Conservation (phyloP, 2,797 vertebrate species). For the Petrocephalus sullivani region DNA sequence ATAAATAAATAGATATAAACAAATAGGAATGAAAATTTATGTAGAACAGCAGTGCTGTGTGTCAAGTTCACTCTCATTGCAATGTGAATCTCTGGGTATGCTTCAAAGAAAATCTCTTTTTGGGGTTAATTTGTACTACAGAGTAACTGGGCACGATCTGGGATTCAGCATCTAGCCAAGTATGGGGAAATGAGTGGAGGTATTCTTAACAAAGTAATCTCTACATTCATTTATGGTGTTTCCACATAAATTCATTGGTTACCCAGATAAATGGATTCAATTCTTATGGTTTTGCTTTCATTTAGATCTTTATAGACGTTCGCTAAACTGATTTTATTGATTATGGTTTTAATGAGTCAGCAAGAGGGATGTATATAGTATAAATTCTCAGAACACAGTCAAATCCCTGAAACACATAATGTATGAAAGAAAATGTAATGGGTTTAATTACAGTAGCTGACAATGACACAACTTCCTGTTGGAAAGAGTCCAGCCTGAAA, state of each 20-base stretch:
- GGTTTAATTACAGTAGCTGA: not conserved
- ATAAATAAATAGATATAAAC: constrained; percentile 7
- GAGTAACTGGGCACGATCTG: not conserved
- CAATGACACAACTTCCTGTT: not conserved
- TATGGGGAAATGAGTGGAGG: not conserved
- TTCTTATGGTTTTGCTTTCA: not conserved
- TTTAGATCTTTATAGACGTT: not conserved
- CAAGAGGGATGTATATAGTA: not conserved
- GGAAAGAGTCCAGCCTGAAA: not conserved
- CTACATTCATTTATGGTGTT: not conserved
- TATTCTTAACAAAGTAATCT: not conserved
- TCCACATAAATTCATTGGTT: not conserved
- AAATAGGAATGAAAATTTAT: not conserved
- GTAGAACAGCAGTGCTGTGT: not conserved
- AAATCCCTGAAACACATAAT: not conserved
- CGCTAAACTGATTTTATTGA: not conserved
- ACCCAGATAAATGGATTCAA: not conserved
- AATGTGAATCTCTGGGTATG: not conserved
- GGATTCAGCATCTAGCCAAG: not conserved
- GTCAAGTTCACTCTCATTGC: not conserved
- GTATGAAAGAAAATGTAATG: not conserved
- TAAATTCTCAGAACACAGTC: not conserved
- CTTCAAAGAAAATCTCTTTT: not conserved
- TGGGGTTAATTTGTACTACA: not conserved
- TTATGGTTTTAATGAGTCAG: not conserved